Evolutionary conservation across 2,888 invertebrate species (phyloP), one percentile per base, ranked within the genome.

Genomic region (Limulus polyphemus): DNA sequence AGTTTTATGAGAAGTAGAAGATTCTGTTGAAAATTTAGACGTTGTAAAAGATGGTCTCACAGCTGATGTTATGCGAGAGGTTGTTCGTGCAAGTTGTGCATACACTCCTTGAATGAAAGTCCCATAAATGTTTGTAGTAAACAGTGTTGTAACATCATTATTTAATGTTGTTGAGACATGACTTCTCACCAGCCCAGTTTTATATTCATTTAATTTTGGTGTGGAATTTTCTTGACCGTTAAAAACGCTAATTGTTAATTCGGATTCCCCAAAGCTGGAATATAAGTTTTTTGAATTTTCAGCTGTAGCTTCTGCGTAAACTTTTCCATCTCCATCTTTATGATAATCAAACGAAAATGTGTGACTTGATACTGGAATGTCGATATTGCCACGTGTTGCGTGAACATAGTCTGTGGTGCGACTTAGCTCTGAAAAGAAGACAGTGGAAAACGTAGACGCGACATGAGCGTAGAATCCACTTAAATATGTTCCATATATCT

Each of bases 401-500:
- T 32, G 32, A 32, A 2, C 32, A 32, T 32, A 32, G 32, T 32
- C 32, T 32, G 32, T 32, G 32, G 7, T 32, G 32, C 32, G 32
- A 32, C 32, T 32, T 32, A 7, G 7, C 32, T 32, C 32, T 32
- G 32, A 32, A 32, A 7, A 32, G 1, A 1, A 32, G 32, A 32
- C 1, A 32, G 32, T 32, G 32, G 32, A 32, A 32, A 32, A 32
- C 32, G 32, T 32, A 11, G 67, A 64, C 16, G 68, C 65, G 79
- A 70, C 63, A 75, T 84, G 82, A 3, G 84, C 84, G 68, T 84
- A 84, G 2, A 82, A 73, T 2, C 84, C 84, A 70, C 84, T 82
- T 57, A 84, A 83, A 67, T 82, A 83, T 1, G 84, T 84, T 10
- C 88, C 89, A 71, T 83, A 82, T 49, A 88, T 81, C 64, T 87